Percentiles rank a stretch among this genome's conserved stretches.
phyloP scores from a whole-genome alignment of 1,140 invertebrate species.

The Potamilus streckersoni region DNA sequence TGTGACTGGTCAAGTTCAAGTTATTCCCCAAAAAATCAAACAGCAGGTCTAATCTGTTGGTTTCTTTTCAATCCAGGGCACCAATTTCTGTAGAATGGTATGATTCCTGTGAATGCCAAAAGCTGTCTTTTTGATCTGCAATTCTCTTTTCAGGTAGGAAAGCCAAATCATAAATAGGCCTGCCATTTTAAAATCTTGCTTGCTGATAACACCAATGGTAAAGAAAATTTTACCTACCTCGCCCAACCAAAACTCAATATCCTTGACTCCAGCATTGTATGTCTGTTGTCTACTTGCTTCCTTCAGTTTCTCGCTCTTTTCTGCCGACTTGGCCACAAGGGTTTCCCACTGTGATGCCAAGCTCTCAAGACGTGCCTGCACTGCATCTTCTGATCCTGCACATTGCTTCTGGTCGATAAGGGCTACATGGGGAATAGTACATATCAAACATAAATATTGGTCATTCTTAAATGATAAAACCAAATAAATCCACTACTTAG shows the following conservation, averaged over 20 bases:
- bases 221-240: constrained; percentile 77
- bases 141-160: too few species aligned
- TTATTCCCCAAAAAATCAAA: too few species aligned
- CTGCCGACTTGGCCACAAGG: constrained; percentile 96
- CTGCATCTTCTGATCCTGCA: constrained; percentile 71
- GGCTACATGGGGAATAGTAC: constrained; percentile 37
- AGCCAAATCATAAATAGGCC: too few species aligned
- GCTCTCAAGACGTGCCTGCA: constrained; percentile 82
- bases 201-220: too few species aligned
- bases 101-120: too few species aligned
- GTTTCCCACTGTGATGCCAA: constrained; percentile 99
- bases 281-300: constrained; percentile 99
- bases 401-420: constrained; percentile 68
- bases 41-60: too few species aligned
- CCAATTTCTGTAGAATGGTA: too few species aligned
- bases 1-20: too few species aligned
- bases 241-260: constrained; percentile 99
- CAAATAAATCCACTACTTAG: not conserved
- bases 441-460: not conserved
- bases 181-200: too few species aligned
- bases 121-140: too few species aligned
- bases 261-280: constrained; percentile 99
- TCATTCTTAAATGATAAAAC: not conserved
- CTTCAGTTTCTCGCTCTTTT: constrained; percentile 97
- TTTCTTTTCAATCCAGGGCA: too few species aligned